Percentiles rank a stretch among this genome's conserved stretches.
phyloP scores from a whole-genome alignment of 2,797 vertebrate genomes.

The Lagodon rhomboides region DNA sequence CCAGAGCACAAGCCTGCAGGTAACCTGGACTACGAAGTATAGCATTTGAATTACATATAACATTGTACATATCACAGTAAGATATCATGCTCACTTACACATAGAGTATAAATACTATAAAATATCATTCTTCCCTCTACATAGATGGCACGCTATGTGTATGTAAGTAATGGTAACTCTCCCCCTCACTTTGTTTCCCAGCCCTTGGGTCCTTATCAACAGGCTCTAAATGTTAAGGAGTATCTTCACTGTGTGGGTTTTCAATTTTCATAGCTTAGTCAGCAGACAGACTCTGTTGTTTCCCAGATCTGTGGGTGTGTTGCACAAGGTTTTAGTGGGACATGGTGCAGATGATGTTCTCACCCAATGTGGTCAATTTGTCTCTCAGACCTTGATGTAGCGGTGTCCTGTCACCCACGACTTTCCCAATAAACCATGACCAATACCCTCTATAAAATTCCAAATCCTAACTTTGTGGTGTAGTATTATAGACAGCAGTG shows the following conservation, averaged over 20 bases:
- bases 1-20: slow-evolving; percentile 99
- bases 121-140: slow-evolving; percentile 57
- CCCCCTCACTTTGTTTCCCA: slow-evolving; percentile 39
- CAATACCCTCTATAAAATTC: slow-evolving; percentile 27
- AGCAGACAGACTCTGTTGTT: slow-evolving; percentile 65
- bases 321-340: slow-evolving; percentile 66
- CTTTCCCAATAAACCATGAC: slow-evolving; percentile 49
- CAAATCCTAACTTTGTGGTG: slow-evolving; percentile 26
- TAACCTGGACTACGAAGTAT: slow-evolving; percentile 66
- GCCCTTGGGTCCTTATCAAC: slow-evolving; percentile 38
- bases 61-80: no score
- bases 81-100: neutral
- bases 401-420: slow-evolving; percentile 13
- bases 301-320: slow-evolving; percentile 69
- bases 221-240: slow-evolving; percentile 22
- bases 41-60: neutral
- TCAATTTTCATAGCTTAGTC: slow-evolving; percentile 65
- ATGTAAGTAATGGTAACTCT: slow-evolving; percentile 80
- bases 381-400: slow-evolving; percentile 25
- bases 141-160: slow-evolving; percentile 78
- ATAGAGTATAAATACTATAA: neutral
- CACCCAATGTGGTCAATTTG: slow-evolving; percentile 29
- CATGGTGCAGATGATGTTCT: slow-evolving; percentile 43
- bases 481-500: neutral
- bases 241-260: slow-evolving; percentile 52